Percentiles rank a stretch among this genome's conserved stretches.
Conservation (phyloP, 2,113 vertebrate species). For the Hystrix cristata region DNA sequence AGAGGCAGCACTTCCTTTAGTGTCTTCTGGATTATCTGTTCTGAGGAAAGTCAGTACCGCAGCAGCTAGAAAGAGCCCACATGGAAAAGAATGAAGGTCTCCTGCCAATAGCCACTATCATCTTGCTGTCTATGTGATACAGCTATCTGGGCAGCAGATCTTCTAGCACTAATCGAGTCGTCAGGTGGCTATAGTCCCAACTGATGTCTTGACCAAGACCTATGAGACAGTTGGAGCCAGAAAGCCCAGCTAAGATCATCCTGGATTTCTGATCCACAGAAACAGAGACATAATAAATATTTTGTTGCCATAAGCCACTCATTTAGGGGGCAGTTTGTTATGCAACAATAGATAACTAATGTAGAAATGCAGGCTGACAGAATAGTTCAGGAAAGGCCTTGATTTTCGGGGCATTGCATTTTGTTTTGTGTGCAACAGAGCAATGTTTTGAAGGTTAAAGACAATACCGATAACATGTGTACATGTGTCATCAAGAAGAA, state of each 20-base stretch:
- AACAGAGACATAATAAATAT: not conserved
- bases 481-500: not conserved
- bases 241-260: not conserved
- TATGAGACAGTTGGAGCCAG: not conserved
- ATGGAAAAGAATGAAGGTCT: not conserved
- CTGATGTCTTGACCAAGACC: too few relatives aligned
- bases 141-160: not conserved
- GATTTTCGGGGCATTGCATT: not conserved
- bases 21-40: not conserved
- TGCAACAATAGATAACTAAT: not conserved
- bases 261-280: not conserved
- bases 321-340: not conserved
- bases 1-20: not conserved
- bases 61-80: not conserved
- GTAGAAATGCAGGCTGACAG: not conserved
- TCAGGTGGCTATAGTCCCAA: not conserved
- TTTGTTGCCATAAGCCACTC: not conserved
- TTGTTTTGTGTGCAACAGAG: not conserved
- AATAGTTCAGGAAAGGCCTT: not conserved
- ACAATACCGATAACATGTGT: not conserved
- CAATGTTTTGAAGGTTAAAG: not conserved
- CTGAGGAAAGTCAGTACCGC: not conserved
- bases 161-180: not conserved
- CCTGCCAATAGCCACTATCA: not conserved
- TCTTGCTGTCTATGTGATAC: not conserved